These are phyloP conservation scores for Vidua chalybeata DNA, from an alignment of 2,113 vertebrate genomes.

Conservation along the genomic window DNA sequence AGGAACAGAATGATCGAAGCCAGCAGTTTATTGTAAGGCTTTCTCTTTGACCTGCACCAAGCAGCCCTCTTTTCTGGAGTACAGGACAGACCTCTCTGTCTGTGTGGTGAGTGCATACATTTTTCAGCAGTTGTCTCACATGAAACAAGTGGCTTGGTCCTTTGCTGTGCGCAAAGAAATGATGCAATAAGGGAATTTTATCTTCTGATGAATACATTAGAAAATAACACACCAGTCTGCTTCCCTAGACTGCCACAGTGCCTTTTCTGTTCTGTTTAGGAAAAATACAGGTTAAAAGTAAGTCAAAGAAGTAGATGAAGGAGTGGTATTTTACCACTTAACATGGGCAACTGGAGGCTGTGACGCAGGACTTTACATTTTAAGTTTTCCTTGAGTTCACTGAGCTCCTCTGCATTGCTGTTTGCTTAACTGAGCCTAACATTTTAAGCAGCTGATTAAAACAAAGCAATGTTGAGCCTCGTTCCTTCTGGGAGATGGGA, in stretches of 20 bases:
- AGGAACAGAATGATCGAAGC: neutral
- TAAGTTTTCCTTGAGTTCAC: neutral
- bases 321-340: fast-evolving
- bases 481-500: neutral
- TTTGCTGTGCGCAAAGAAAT: neutral
- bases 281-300: neutral
- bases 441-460: neutral
- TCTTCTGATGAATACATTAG: neutral
- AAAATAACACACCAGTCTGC: neutral
- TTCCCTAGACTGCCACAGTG: neutral
- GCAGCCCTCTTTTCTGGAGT: neutral
- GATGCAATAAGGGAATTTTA: neutral
- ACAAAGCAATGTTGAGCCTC: neutral
- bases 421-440: neutral
- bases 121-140: neutral
- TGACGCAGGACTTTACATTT: neutral
- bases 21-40: neutral
- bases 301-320: neutral
- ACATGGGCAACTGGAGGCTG: neutral
- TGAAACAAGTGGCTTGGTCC: neutral
- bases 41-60: neutral
- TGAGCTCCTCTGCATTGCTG: neutral
- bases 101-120: neutral
- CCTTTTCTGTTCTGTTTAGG: neutral
- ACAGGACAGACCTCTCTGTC: neutral